These are phyloP conservation scores for Allophyes oxyacanthae DNA, from an alignment of 2,888 invertebrate genomes.

Conservation along the genomic window DNA sequence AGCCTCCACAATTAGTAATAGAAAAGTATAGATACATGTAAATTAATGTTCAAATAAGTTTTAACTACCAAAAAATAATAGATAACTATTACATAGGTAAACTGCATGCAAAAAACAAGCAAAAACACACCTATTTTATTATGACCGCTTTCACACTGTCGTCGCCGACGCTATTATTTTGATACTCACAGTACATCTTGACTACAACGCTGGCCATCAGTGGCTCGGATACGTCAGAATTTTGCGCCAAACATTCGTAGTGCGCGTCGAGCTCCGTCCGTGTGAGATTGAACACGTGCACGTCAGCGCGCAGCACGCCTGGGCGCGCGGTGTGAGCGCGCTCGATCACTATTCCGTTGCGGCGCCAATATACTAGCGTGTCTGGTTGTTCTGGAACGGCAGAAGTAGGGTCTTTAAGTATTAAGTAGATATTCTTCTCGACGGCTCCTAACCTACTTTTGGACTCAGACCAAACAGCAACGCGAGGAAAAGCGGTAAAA, in stretches of 20 bases:
- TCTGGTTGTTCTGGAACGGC: conserved; percentile 62
- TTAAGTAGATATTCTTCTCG: background rate
- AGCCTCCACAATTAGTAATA: no score
- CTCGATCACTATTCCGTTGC: conserved; percentile 69
- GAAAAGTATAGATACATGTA: no score
- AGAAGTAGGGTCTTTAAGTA: background rate
- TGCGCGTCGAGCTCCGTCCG: conserved; percentile 74
- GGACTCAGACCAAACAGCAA: no score
- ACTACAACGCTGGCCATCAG: conserved; percentile 68
- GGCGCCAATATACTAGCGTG: conserved; percentile 76
- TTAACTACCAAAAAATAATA: no score
- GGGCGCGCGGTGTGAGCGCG: conserved; percentile 57
- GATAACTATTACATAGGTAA: no score
- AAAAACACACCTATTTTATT: no score
- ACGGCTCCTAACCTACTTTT: no score
- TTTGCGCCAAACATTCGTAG: conserved; percentile 77
- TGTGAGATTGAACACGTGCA: conserved; percentile 64
- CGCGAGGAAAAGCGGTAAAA: no score
- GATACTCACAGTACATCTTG: conserved; percentile 78
- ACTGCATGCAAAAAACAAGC: no score
- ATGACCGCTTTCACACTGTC: no score
- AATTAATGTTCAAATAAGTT: no score
- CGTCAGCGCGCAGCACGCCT: conserved; percentile 65
- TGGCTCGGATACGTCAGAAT: conserved; percentile 78
- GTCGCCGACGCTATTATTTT: no score